Conservation (phyloP, 2,113 vertebrate species). For the Eretmochelys imbricata region DNA sequence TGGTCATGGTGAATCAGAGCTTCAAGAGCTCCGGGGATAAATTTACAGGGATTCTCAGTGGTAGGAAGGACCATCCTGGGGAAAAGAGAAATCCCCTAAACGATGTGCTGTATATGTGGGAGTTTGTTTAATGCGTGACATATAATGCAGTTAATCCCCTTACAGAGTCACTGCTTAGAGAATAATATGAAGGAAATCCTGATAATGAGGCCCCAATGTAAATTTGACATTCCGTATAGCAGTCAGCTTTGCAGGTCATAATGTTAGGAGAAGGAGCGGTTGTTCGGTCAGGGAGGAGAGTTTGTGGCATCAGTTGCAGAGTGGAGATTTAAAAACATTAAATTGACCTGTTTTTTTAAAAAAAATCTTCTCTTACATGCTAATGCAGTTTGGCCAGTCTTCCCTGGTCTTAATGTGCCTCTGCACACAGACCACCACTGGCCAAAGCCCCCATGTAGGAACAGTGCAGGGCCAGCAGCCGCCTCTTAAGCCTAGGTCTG, state of each 20-base stretch:
- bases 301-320: conserved; percentile 54
- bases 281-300: conserved; percentile 57
- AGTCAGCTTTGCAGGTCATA: conserved; percentile 52
- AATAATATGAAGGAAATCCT: conserved; percentile 66
- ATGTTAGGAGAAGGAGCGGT: conserved; percentile 60
- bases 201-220: conserved; percentile 60
- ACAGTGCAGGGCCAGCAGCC: not conserved
- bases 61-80: not conserved
- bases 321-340: conserved; percentile 51
- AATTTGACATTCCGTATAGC: conserved; percentile 64
- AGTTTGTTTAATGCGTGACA: conserved; percentile 65
- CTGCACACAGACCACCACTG: not conserved
- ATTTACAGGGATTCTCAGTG: not conserved
- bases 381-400: conserved; percentile 27
- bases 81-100: conserved; percentile 40
- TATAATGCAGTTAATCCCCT: conserved; percentile 66
- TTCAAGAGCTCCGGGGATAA: not conserved
- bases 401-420: conserved; percentile 14
- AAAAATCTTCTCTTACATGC: conserved; percentile 48
- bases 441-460: not conserved
- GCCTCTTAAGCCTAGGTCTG: conserved; percentile 62
- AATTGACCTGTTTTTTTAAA: conserved; percentile 19
- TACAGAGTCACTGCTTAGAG: conserved; percentile 65
- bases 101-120: conserved; percentile 36
- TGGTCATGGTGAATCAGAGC: not conserved